Percentiles rank a stretch among this genome's conserved stretches.
Conservation (phyloP, 2,797 vertebrate species). For the Rhynchonycteris naso region DNA sequence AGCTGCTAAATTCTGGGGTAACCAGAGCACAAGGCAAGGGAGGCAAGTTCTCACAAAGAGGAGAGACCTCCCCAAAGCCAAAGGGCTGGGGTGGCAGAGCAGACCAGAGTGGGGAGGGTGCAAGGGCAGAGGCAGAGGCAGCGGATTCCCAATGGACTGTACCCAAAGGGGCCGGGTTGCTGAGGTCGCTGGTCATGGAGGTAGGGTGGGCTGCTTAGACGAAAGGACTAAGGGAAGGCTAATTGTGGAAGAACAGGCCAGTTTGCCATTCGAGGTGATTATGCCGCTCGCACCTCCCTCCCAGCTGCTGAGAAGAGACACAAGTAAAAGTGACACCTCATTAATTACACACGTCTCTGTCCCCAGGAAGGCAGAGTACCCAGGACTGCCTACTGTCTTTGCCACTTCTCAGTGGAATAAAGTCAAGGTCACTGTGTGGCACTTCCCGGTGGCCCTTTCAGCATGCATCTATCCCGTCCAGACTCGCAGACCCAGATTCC, state of each 20-base stretch:
- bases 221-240: neutral
- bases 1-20: neutral
- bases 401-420: neutral
- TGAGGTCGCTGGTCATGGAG: neutral
- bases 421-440: neutral
- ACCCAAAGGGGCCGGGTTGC: neutral
- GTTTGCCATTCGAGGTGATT: neutral
- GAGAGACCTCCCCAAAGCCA: neutral
- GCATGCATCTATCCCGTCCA: neutral
- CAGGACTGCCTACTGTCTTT: neutral
- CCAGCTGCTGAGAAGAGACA: neutral
- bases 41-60: neutral
- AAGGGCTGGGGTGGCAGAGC: neutral
- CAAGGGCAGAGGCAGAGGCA: neutral
- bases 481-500: neutral
- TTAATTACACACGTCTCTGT: neutral
- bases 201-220: neutral
- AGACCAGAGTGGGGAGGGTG: neutral
- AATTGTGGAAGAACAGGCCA: neutral
- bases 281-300: neutral
- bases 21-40: neutral
- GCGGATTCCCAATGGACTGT: neutral
- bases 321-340: neutral
- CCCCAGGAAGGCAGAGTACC: neutral
- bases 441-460: neutral